Evolutionary conservation across 2,888 invertebrate genomes (phyloP), one percentile per base, ranked within the genome.

Genomic region (Masnerella sp.): DNA sequence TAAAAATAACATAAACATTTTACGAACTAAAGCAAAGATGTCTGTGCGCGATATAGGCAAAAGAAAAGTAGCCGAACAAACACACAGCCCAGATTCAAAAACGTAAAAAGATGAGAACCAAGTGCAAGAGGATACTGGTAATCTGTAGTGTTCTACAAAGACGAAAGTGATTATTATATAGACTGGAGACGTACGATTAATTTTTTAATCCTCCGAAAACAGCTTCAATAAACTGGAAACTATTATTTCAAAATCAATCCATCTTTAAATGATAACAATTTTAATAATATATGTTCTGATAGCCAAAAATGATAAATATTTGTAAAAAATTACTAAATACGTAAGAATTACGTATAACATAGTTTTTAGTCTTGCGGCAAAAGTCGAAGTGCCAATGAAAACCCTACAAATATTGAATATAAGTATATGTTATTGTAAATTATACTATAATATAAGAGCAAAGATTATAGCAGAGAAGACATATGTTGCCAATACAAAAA

Each of bases 11-110:
- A n/a, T n/a, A n/a, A n/a, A n/a, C n/a, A n/a, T n/a, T n/a, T n/a
- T n/a, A n/a, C 30, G 42, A 68, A 74, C 54, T 75, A 77, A 72
- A 83, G 67, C 76, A 78, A 80, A 76, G 70, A 47, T 81, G 65
- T 83, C 78, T 83, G 76, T 79, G 74, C 75, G 81, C 81, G 79
- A 72, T 80, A 74, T 82, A 85, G 85, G 84, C 51, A 82, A 85
- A 81, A 81, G 81, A 81, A 80, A 83, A 74, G 77, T 82, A 78
- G 81, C 82, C 51, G 83, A 81, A 67, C 42, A 8, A 30, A 22
- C 64, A 79, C 78, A 77, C 75, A 78, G 61, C 69, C 80, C 80
- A 74, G 82, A 81, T 77, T 79, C 81, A 74, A 83, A 85, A 84
- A 77, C 78, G 71, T 84, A 81, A 75, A 67, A 30, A 42, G 45